A percentile compares a stretch with the other conserved stretches of the same genome.
phyloP scores from a whole-genome alignment of 2,797 vertebrate genomes.

The Tauraco hartlaubi region DNA sequence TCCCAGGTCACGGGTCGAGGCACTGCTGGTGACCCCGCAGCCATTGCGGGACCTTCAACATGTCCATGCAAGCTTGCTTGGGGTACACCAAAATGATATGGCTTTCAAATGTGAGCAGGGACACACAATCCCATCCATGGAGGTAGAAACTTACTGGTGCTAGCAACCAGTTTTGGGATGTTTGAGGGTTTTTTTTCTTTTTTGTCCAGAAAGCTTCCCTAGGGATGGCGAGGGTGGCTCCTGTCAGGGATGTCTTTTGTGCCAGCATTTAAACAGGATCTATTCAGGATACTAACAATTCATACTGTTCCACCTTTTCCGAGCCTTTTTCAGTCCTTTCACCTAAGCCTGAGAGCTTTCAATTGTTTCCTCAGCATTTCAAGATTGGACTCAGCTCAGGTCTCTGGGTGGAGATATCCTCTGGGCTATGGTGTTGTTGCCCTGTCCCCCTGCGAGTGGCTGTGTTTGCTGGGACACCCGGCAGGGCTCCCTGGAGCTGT shows the following conservation, averaged over 20 bases:
- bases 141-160: background rate
- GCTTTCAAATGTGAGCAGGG: background rate
- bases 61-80: background rate
- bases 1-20: background rate
- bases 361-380: conserved; percentile 37
- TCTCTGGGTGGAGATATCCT: conserved; percentile 50
- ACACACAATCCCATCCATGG: accelerated
- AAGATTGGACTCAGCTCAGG: conserved; percentile 39
- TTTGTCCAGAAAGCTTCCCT: conserved; percentile 5
- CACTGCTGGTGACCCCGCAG: background rate
- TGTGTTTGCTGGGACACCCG: background rate
- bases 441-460: background rate
- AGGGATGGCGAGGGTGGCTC: background rate
- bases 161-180: background rate
- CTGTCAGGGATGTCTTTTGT: background rate
- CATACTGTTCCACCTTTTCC: background rate
- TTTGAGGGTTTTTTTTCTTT: background rate
- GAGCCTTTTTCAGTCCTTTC: conserved; percentile 30
- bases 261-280: conserved; percentile 27
- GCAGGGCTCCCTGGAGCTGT: background rate
- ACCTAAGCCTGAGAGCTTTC: conserved; percentile 46
- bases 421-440: background rate
- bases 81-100: background rate
- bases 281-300: conserved; percentile 53
- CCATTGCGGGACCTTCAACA: background rate